phyloP scores from a whole-genome alignment of 2,113 vertebrate species.

The Oreochromis niloticus region DNA sequence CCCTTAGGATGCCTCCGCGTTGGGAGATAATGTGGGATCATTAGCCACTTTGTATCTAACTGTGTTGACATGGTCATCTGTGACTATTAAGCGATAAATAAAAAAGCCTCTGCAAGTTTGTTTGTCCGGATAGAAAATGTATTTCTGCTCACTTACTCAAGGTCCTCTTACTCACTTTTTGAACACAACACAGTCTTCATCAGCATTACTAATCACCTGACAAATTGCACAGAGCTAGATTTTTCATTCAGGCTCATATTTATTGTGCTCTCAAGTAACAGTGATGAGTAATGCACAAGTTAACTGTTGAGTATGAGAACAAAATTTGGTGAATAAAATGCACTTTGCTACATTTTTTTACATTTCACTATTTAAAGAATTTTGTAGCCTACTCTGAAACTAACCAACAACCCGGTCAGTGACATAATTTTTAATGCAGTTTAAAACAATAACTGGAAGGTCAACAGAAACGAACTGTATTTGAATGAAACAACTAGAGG shows the following conservation, averaged over 20 bases:
- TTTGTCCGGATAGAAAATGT: background rate
- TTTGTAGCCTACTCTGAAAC: background rate
- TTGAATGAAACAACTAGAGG: background rate
- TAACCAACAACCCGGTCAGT: background rate
- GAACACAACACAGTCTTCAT: background rate
- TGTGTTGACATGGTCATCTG: background rate
- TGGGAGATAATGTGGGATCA: background rate
- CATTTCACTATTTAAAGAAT: background rate
- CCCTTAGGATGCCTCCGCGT: background rate
- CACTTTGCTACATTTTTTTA: background rate
- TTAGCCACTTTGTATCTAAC: background rate
- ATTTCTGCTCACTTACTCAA: background rate
- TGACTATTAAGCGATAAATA: background rate
- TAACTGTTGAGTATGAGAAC: background rate
- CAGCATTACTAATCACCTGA: background rate
- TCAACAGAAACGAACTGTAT: background rate
- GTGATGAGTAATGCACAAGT: background rate
- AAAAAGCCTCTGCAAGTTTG: background rate
- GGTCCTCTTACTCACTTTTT: background rate
- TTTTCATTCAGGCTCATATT: background rate
- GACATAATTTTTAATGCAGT: background rate
- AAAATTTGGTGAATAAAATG: accelerated
- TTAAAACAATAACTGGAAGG: background rate
- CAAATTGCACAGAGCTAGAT: background rate
- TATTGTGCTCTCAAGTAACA: background rate